phyloP scores from a whole-genome alignment of 2,113 vertebrate species.

The Thinocorus orbignyianus region DNA sequence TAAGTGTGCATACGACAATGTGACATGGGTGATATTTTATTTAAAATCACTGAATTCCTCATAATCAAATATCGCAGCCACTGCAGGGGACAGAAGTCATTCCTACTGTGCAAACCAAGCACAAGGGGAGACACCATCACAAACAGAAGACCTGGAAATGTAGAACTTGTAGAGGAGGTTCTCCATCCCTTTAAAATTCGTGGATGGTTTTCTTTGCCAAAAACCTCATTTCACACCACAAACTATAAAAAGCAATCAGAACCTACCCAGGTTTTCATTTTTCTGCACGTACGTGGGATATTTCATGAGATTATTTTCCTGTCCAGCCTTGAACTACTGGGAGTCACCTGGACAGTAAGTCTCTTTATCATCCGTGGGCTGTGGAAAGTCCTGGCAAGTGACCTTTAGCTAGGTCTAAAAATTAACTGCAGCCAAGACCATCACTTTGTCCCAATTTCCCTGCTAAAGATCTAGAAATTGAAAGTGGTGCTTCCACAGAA shows the following conservation, averaged over 20 bases:
- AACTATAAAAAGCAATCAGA: not conserved
- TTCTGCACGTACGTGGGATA: not conserved
- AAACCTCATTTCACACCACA: not conserved
- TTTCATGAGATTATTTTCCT: not conserved
- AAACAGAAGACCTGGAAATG: not conserved
- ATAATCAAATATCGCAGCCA: not conserved
- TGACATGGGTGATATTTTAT: rapidly evolving
- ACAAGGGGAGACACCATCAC: rapidly evolving
- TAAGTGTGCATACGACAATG: rapidly evolving
- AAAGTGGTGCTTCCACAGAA: not conserved
- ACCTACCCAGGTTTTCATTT: not conserved
- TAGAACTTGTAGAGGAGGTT: not conserved
- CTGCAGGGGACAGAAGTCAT: not conserved
- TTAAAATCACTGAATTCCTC: not conserved
- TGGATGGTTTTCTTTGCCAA: not conserved
- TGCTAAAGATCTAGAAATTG: not conserved
- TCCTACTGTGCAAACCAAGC: not conserved
- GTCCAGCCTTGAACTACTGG: not conserved
- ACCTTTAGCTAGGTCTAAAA: not conserved
- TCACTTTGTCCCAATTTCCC: not conserved
- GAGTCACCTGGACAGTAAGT: not conserved
- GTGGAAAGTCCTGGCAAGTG: not conserved
- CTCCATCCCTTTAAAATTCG: not conserved
- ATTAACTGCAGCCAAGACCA: not conserved
- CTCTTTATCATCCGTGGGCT: not conserved